These are phyloP conservation scores for Tyrophagus putrescentiae DNA, from an alignment of 1,140 invertebrate species.

Conservation along the genomic window DNA sequence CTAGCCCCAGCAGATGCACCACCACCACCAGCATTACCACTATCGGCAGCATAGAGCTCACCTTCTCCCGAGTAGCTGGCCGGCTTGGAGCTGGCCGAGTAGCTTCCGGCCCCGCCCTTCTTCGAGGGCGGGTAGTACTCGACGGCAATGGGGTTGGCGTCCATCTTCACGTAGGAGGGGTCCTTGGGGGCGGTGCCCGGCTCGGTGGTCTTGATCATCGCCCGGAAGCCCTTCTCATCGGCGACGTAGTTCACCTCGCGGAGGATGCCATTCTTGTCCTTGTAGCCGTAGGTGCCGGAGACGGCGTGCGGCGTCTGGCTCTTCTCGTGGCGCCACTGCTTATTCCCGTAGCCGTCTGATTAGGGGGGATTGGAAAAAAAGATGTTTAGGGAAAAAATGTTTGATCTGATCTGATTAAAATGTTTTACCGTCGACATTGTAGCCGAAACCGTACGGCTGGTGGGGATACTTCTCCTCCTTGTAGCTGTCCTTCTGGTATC, in stretches of 20 bases:
- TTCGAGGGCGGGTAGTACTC: not conserved
- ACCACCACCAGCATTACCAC: too few species aligned
- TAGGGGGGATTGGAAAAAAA: not conserved
- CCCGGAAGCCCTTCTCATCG: slow-evolving; percentile 23
- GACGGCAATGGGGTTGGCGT: slow-evolving; percentile 1
- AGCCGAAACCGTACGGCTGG: slow-evolving; percentile 25
- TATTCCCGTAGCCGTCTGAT: slow-evolving; percentile 24
- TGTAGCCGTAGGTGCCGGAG: slow-evolving; percentile 20
- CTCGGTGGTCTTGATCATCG: slow-evolving; percentile 22
- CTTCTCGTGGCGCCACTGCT: slow-evolving; percentile 23
- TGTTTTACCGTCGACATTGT: slow-evolving; percentile 22
- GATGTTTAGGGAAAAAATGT: not conserved
- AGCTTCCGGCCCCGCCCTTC: too few species aligned
- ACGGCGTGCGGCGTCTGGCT: slow-evolving; percentile 18
- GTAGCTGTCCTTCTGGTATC: too few species aligned
- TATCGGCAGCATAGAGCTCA: too few species aligned
- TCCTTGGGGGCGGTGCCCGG: slow-evolving; percentile 21
- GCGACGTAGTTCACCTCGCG: slow-evolving; percentile 23
- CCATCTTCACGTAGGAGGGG: slow-evolving; percentile 17
- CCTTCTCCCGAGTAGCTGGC: too few species aligned
- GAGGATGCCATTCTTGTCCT: slow-evolving; percentile 20
- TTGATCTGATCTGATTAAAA: not conserved
- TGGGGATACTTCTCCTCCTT: slow-evolving; percentile 16
- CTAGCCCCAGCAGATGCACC: too few species aligned
- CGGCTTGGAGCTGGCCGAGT: too few species aligned